phyloP scores from a whole-genome alignment of 2,113 vertebrate genomes.

The Otus sunia region DNA sequence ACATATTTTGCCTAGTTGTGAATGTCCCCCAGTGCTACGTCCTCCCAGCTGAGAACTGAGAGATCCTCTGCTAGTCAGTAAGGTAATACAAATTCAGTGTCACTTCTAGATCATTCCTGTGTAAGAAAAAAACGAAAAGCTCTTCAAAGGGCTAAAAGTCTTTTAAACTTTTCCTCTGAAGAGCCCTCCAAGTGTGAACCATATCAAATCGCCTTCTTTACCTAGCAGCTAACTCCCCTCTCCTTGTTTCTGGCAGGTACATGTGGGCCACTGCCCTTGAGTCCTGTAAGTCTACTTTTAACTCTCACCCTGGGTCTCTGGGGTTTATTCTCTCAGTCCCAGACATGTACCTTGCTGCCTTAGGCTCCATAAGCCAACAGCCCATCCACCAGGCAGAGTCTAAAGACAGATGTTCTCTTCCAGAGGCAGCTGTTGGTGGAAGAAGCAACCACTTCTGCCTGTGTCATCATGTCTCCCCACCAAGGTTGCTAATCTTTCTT shows the following conservation, averaged over 20 bases:
- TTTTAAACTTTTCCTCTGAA: background rate
- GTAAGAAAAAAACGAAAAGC: background rate
- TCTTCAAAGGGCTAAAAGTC: background rate
- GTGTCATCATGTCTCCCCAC: background rate
- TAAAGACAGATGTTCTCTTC: background rate
- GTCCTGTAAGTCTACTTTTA: background rate
- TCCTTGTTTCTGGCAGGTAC: background rate
- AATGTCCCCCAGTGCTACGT: background rate
- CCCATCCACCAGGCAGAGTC: background rate
- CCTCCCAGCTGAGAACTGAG: background rate
- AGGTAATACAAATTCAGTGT: background rate
- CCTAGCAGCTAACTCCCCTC: background rate
- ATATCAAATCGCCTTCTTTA: background rate
- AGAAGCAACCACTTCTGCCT: background rate
- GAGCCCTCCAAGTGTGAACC: background rate
- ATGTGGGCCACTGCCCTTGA: background rate
- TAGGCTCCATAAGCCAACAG: background rate
- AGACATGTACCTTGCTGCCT: background rate
- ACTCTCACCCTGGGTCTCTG: background rate
- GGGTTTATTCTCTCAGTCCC: background rate
- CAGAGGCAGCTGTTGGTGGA: background rate
- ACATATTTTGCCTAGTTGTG: background rate
- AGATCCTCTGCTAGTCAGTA: background rate
- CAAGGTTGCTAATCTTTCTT: background rate
- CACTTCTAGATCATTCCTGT: background rate